phyloP scores from a whole-genome alignment of 2,888 invertebrate genomes.

The Andrena praecox region DNA sequence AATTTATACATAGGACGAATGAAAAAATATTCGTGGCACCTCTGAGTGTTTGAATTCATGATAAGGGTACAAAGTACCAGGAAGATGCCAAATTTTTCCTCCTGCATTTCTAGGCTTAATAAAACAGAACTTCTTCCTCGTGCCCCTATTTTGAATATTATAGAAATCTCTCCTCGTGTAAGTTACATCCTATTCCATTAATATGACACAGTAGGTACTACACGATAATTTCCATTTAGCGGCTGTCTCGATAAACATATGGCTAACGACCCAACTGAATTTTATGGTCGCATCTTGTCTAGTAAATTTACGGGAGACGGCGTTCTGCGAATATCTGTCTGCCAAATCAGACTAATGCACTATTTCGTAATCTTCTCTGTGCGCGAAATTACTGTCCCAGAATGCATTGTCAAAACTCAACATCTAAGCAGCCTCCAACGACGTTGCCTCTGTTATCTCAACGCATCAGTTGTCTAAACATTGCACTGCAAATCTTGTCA shows the following conservation, averaged over 20 bases:
- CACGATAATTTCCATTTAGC: no score
- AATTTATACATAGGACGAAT: no score
- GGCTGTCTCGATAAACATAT: no score
- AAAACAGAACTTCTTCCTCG: no score
- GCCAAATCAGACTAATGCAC: conserved; percentile 22
- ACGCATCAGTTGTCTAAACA: not conserved
- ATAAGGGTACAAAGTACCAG: no score
- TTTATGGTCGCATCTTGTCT: conserved; percentile 18
- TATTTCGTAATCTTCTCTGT: conserved; percentile 24
- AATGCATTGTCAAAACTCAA: conserved; percentile 8
- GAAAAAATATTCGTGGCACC: no score
- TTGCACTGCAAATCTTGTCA: not conserved
- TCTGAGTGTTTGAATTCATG: no score
- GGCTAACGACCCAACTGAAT: not conserved
- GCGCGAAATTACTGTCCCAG: not conserved
- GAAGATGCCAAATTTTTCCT: not conserved
- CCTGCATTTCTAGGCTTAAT: not conserved
- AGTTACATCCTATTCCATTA: no score
- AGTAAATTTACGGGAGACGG: conserved; percentile 23
- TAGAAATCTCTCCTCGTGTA: no score
- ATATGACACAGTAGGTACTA: no score
- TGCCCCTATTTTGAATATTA: no score
- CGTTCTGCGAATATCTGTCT: conserved; percentile 17
- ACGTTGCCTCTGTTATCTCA: not conserved
- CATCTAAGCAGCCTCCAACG: not conserved